These are phyloP conservation scores for Rhynchopsitta pachyrhyncha DNA, from an alignment of 2,113 vertebrate genomes.

Conservation along the genomic window DNA sequence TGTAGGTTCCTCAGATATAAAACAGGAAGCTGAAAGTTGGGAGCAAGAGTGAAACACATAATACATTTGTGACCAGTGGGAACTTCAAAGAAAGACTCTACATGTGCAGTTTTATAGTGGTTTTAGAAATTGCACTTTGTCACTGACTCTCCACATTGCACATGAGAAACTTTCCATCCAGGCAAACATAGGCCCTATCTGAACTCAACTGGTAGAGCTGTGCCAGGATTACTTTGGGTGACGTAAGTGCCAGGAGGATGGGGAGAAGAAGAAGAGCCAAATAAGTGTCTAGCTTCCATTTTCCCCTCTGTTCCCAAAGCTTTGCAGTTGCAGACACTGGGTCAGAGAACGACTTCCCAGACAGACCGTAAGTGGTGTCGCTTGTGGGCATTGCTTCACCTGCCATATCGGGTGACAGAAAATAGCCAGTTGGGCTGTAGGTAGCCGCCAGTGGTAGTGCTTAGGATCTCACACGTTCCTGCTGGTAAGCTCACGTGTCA, in stretches of 20 bases:
- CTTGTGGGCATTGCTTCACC: conserved; percentile 20
- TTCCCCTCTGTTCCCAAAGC: not conserved
- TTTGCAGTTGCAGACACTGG: not conserved
- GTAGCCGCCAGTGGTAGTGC: conserved; percentile 4
- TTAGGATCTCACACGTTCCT: not conserved
- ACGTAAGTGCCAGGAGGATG: not conserved
- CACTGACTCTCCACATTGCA: not conserved
- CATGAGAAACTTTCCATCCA: not conserved
- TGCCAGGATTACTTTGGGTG: not conserved
- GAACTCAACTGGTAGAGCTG: not conserved
- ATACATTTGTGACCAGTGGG: not conserved
- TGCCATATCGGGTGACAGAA: conserved; percentile 22
- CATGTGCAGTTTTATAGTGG: fast-evolving
- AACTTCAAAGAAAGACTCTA: not conserved
- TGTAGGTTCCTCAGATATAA: not conserved
- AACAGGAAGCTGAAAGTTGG: fast-evolving
- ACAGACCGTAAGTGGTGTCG: not conserved
- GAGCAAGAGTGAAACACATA: not conserved
- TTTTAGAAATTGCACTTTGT: not conserved
- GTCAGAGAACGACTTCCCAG: not conserved
- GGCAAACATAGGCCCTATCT: not conserved
- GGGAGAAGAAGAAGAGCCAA: not conserved
- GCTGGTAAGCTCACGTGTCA: not conserved
- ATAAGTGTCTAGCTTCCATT: not conserved
- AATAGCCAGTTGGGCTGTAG: not conserved